Base-by-base conservation (phyloP, 2,888 invertebrate genomes). In the Trimorus sp. region DNA sequence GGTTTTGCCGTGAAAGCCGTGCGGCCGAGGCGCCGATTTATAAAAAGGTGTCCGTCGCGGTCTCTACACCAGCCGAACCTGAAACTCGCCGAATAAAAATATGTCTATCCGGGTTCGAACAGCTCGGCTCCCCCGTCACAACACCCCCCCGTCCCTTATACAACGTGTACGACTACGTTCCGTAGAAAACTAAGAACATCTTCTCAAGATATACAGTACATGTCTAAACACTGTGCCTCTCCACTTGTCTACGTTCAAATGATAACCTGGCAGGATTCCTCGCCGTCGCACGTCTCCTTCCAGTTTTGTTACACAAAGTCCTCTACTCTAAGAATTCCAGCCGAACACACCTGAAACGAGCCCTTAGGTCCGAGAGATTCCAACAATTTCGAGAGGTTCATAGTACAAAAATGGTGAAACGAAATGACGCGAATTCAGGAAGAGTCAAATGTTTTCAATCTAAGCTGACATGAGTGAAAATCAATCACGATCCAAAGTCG, bases 131-230 rank as follows among this genome's bases (percentile, higher is more conserved):
- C 4, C n/a, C 26, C 26, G 26, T 4, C 26, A 26, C 4, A 26
- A 26, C 26, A 26, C 26, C 26, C 26, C 26, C 26, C 26, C 26
- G 2, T 26, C 26, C 65, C 48, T 69, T 75, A 56, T 62, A 62
- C 62, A 70, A 80, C 69, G 42, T 70, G 69, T 58, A 75, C 49
- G 49, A 66, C 71, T 80, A 80, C 66, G 15, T 38, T 80, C 68
- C 68, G 81, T 82, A 82, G 73, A 82, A 82, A 82, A 82, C 77
- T 82, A 82, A 73, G 69, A 82, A 77, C 77, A 76, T 82, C 74
- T 77, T 68, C 40, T 73, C 59, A 77, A 73, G 77, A 77, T 77
- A 77, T 77, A 77, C 81, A 81, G 53, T 76, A 76, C 60, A 62
- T 65, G 62, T 69, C 69, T 77, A 73, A 82, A 69, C 65, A 63